A percentile compares a stretch with the other conserved stretches of the same genome.
phyloP scores from a whole-genome alignment of 2,113 vertebrate genomes.

The Sialia sialis region DNA sequence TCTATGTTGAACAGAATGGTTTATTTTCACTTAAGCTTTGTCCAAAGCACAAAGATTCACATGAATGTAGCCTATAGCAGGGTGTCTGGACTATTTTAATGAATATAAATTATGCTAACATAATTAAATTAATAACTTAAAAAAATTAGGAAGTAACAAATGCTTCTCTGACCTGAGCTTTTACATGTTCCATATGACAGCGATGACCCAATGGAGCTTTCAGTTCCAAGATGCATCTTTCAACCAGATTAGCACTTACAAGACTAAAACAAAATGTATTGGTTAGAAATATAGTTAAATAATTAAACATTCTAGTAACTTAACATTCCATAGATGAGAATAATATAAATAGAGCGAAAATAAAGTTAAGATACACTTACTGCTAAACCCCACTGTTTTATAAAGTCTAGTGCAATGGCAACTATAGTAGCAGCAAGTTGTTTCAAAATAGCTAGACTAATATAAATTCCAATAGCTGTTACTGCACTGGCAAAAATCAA shows the following conservation, averaged over 20 bases:
- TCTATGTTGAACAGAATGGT: not conserved
- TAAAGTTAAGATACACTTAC: not conserved
- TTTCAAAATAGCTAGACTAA: not conserved
- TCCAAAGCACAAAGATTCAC: not conserved
- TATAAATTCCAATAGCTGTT: not conserved
- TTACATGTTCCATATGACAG: constrained; percentile 72
- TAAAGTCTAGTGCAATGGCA: not conserved
- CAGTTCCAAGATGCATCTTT: constrained; percentile 80
- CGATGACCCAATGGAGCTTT: constrained; percentile 65
- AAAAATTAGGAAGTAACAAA: not conserved
- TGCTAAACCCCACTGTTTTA: not conserved
- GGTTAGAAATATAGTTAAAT: not conserved
- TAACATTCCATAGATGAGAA: not conserved
- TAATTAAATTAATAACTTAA: not conserved
- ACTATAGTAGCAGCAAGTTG: not conserved
- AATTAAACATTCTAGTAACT: not conserved
- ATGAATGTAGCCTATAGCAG: not conserved
- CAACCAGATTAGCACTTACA: constrained; percentile 71
- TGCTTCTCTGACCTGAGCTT: constrained; percentile 80
- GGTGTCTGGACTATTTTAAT: not conserved
- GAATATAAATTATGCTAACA: not conserved
- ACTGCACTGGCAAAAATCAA: not conserved
- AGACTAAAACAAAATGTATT: constrained; percentile 71
- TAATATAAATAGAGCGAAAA: not conserved
- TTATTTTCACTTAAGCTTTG: not conserved